Evolutionary conservation across 2,113 vertebrate species (phyloP).

Genomic region (Cyanocitta stelleri): DNA sequence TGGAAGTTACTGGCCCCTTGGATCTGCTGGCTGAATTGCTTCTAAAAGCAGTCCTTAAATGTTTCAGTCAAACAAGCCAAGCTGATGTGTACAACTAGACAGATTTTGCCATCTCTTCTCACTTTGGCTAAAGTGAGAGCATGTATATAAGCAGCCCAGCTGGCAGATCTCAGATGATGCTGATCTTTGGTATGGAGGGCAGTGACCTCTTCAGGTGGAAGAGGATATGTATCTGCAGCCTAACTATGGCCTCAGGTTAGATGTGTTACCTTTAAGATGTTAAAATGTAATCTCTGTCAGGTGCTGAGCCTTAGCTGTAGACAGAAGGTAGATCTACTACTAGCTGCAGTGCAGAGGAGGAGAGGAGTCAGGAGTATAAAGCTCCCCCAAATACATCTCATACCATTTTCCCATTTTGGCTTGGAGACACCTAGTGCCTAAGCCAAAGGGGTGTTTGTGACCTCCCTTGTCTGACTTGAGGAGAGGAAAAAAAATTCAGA

Average conservation of each 20-base stretch:
- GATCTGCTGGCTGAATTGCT: constrained; percentile 6
- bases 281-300: neutral
- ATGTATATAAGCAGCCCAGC: neutral
- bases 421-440: neutral
- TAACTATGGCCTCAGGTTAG: neutral
- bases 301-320: neutral
- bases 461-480: neutral
- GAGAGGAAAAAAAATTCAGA: neutral
- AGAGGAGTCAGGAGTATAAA: neutral
- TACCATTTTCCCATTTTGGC: neutral
- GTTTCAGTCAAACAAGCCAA: neutral
- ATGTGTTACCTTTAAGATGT: neutral
- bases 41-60: neutral
- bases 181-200: neutral
- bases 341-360: neutral
- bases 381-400: neutral
- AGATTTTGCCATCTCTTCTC: neutral
- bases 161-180: neutral
- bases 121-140: neutral
- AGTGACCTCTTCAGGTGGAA: constrained; percentile 9
- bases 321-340: neutral
- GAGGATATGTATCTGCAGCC: neutral
- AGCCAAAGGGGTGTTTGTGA: neutral
- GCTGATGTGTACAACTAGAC: neutral
- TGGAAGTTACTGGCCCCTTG: neutral